phyloP scores from a whole-genome alignment of 2,888 invertebrate genomes.

The Melanotus villosus region DNA sequence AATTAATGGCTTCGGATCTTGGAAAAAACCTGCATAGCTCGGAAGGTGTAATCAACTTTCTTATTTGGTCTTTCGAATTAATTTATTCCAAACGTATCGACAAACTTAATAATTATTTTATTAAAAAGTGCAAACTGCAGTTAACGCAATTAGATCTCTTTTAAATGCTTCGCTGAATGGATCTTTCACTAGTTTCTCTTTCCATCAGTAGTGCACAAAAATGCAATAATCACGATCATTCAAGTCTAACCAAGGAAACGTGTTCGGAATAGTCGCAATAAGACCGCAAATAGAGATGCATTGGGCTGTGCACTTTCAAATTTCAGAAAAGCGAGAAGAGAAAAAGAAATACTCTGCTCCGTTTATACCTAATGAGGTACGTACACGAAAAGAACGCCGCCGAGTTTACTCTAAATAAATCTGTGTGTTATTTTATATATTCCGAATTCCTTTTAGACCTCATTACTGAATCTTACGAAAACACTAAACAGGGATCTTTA shows the following conservation, averaged over 20 bases:
- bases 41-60: neutral
- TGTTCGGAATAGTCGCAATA: conserved; percentile 12
- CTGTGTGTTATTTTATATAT: neutral
- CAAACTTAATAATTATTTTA: neutral
- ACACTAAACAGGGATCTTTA: neutral
- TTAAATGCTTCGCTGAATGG: conserved; percentile 17
- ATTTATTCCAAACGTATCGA: neutral
- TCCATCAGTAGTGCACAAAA: conserved; percentile 20
- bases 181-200: conserved; percentile 26
- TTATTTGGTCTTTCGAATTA: neutral
- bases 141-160: conserved; percentile 18
- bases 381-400: neutral
- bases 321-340: conserved; percentile 11
- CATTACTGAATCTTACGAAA: too few relatives aligned
- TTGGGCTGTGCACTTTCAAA: conserved; percentile 20
- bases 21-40: neutral
- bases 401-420: neutral
- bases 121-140: conserved; percentile 16
- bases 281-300: conserved; percentile 15
- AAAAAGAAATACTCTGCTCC: neutral
- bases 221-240: conserved; percentile 16
- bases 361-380: neutral
- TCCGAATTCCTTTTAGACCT: neutral
- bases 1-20: too few relatives aligned
- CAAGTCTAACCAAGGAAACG: conserved; percentile 21